These are phyloP conservation scores for Clavelina lepadiformis DNA, from an alignment of 23 tunicate species.

Conservation along the genomic window DNA sequence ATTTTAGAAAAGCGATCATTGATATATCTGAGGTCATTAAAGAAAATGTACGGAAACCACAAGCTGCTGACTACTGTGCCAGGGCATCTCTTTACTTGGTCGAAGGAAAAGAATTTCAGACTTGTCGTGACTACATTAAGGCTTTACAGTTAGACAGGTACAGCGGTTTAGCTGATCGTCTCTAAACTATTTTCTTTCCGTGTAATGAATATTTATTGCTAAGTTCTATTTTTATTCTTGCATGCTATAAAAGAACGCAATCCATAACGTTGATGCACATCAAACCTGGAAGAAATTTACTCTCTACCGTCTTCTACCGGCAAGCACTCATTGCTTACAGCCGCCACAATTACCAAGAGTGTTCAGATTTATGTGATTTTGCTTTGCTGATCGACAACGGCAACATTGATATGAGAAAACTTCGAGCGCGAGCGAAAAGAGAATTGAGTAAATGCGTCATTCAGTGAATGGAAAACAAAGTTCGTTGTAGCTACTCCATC, in stretches of 20 bases:
- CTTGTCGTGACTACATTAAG: conserved; percentile 67
- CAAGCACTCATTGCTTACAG: conserved; percentile 55
- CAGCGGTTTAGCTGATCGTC: neutral
- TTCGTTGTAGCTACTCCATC: no score
- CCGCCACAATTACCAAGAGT: conserved; percentile 55
- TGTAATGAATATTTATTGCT: neutral
- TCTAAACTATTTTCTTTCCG: neutral
- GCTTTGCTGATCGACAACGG: conserved; percentile 53
- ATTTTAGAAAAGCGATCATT: conserved; percentile 46
- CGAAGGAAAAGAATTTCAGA: conserved; percentile 58
- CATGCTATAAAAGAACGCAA: no score
- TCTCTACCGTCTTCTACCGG: conserved; percentile 54
- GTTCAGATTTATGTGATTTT: conserved; percentile 54
- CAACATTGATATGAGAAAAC: conserved; percentile 64
- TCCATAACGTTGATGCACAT: conserved; percentile 44
- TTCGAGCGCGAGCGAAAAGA: conserved; percentile 71
- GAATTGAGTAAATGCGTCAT: conserved; percentile 63
- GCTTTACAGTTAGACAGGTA: conserved; percentile 61
- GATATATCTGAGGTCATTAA: conserved; percentile 65
- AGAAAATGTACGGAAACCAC: conserved; percentile 32
- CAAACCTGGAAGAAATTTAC: conserved; percentile 48
- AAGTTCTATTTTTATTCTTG: no score
- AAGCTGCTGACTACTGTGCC: conserved; percentile 57
- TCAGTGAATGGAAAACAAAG: conserved; percentile 39
- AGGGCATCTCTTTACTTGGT: conserved; percentile 43